These are phyloP conservation scores for Mustelus asterias DNA, from an alignment of 2,113 vertebrate species.

Conservation along the genomic window DNA sequence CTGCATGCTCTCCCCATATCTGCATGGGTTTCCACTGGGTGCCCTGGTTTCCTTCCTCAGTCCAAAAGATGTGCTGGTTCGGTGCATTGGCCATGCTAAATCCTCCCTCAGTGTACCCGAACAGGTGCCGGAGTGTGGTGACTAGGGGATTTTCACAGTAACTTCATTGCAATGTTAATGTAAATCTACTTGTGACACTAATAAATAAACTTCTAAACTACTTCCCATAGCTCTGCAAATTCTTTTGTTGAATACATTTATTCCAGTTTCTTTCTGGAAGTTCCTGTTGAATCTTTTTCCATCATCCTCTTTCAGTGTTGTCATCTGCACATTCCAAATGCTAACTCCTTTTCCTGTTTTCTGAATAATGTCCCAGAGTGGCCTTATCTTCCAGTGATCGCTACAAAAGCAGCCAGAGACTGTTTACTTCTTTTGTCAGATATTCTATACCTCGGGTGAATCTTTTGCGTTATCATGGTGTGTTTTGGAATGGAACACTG, in stretches of 20 bases:
- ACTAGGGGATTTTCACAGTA: too few relatives aligned
- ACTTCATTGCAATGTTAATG: too few relatives aligned
- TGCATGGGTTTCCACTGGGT: too few relatives aligned
- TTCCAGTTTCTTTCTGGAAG: neutral
- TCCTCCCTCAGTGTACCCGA: too few relatives aligned
- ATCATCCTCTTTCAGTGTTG: neutral
- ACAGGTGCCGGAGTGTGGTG: too few relatives aligned
- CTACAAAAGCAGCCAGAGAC: neutral
- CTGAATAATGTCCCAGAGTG: neutral
- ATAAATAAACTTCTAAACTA: too few relatives aligned
- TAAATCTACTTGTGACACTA: too few relatives aligned
- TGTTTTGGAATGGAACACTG: neutral
- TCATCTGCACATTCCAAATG: neutral
- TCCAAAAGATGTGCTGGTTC: too few relatives aligned
- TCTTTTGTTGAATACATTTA: neutral
- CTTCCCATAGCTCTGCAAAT: neutral
- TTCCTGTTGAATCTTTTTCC: neutral
- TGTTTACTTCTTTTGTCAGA: neutral
- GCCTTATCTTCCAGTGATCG: neutral
- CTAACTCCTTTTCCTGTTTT: neutral
- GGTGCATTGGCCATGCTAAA: too few relatives aligned
- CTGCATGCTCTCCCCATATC: too few relatives aligned
- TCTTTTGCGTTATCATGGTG: neutral
- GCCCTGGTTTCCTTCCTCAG: too few relatives aligned
- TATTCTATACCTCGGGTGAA: neutral